phyloP scores from a whole-genome alignment of 1,140 invertebrate species.

The Uloborus diversus region DNA sequence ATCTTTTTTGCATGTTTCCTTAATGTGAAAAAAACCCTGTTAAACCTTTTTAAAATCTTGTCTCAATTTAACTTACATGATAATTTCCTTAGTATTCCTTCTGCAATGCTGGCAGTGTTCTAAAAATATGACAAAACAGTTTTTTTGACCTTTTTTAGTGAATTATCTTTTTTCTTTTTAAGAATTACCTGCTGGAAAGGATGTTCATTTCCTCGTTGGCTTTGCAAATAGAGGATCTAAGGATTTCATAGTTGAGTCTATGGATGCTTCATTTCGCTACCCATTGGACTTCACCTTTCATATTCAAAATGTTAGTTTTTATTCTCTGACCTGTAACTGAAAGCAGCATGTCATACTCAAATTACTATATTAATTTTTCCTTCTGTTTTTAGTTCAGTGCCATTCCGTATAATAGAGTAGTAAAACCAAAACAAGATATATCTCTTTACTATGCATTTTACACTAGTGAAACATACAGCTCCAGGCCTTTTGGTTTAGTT shows the following conservation, averaged over 20 bases:
- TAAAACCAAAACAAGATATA: constrained; percentile 90
- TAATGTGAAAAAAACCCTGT: too few relatives aligned
- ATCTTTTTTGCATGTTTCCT: too few relatives aligned
- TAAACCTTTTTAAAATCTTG: too few relatives aligned
- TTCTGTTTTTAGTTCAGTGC: constrained; percentile 78
- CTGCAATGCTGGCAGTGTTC: too few relatives aligned
- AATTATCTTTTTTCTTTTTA: not conserved
- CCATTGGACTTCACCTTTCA: constrained; percentile 98
- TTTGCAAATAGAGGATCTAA: constrained; percentile 92
- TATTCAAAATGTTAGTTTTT: constrained; percentile 83
- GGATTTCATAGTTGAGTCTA: constrained; percentile 89
- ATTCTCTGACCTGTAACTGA: not conserved
- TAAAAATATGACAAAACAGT: too few relatives aligned
- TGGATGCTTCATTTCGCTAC: constrained; percentile 98
- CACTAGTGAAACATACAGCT: constrained; percentile 93
- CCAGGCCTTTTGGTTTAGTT: constrained; percentile 93
- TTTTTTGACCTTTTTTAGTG: not conserved
- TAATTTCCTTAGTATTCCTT: too few relatives aligned
- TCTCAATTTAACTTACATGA: too few relatives aligned
- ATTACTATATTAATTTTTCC: not conserved
- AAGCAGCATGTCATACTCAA: not conserved
- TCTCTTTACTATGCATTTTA: constrained; percentile 95
- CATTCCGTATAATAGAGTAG: constrained; percentile 85
- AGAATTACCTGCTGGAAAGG: constrained; percentile 82
- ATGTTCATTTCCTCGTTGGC: constrained; percentile 95